Conservation (phyloP, 2,113 vertebrate species). For the Felis chaus region DNA sequence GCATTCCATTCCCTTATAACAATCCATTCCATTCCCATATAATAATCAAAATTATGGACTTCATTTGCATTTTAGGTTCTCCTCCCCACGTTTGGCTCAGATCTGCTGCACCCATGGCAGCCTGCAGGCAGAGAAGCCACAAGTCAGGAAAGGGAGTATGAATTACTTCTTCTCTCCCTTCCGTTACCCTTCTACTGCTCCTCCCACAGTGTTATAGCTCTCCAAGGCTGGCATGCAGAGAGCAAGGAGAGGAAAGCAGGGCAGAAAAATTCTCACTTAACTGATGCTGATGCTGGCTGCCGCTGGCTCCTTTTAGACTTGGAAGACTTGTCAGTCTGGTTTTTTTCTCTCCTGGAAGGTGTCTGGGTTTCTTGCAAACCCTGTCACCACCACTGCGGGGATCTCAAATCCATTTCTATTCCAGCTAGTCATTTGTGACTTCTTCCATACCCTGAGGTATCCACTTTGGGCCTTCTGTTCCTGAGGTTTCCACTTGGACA, state of each 20-base stretch:
- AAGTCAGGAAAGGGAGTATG: neutral
- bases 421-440: neutral
- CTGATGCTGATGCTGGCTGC: neutral
- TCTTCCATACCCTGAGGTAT: neutral
- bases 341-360: neutral
- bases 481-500: neutral
- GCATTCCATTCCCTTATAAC: neutral
- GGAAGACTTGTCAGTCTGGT: neutral
- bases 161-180: neutral
- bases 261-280: neutral
- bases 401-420: neutral
- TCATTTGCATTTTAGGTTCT: slow-evolving; percentile 1
- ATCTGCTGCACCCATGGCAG: neutral
- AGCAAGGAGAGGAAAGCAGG: neutral
- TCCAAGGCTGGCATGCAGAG: neutral
- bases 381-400: neutral
- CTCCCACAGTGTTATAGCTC: neutral
- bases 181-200: neutral
- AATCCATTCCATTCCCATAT: neutral
- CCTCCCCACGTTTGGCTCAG: neutral
- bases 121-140: neutral
- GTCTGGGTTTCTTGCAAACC: neutral
- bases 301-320: neutral
- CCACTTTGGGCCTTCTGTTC: neutral
- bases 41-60: slow-evolving; percentile 14